These are phyloP conservation scores for Serinus canaria DNA, from an alignment of 2,113 vertebrate species.

Conservation along the genomic window DNA sequence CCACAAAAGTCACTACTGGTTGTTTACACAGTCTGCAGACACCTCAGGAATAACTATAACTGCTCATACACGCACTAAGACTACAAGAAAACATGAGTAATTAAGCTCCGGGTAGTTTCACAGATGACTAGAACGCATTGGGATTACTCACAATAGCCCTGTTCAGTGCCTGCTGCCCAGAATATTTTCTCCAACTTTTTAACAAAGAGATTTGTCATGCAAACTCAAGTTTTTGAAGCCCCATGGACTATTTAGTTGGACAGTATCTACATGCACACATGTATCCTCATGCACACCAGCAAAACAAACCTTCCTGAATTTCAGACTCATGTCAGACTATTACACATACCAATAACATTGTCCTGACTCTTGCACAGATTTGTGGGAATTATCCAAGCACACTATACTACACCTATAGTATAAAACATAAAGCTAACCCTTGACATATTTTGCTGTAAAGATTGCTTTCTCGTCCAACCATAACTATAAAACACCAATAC, in stretches of 20 bases:
- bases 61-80: neutral
- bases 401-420: neutral
- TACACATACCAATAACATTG: neutral
- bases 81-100: conserved; percentile 17
- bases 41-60: neutral
- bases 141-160: neutral
- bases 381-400: neutral
- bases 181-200: neutral
- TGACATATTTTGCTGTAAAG: neutral
- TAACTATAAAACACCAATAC: neutral
- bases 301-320: neutral
- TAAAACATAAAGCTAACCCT: neutral
- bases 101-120: neutral
- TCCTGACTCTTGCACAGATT: neutral
- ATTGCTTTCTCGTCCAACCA: neutral
- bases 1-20: neutral
- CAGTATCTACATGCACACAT: neutral
- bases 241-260: neutral
- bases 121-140: rapidly evolving
- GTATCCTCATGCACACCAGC: neutral
- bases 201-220: neutral
- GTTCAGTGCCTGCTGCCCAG: rapidly evolving
- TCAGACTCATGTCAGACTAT: neutral
- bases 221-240: conserved; percentile 14
- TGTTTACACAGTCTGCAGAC: conserved; percentile 2